These are phyloP conservation scores for Brachyalestes nurse DNA, from an alignment of 2,797 vertebrate genomes.

Conservation along the genomic window DNA sequence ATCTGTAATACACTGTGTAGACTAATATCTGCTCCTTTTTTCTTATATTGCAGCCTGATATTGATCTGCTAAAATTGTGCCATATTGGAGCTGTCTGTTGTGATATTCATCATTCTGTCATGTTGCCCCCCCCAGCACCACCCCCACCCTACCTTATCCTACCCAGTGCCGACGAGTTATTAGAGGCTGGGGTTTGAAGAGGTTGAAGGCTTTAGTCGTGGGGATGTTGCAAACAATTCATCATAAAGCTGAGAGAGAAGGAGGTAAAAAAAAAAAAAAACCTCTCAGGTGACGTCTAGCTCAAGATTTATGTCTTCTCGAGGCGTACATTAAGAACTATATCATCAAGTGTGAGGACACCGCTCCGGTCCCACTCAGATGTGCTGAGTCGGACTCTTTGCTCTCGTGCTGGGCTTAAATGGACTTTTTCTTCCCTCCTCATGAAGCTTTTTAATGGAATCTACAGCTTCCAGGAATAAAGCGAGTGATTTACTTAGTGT, in stretches of 20 bases:
- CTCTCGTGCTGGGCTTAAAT: constrained; percentile 74
- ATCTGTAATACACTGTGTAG: constrained; percentile 99
- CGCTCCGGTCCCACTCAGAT: constrained; percentile 67
- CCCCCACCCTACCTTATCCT: constrained; percentile 52
- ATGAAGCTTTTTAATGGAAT: constrained; percentile 73
- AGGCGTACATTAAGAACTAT: constrained; percentile 84
- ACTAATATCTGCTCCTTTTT: constrained; percentile 99
- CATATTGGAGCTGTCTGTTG: constrained; percentile 99
- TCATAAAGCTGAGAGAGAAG: constrained; percentile 74
- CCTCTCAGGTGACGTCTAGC: constrained; percentile 82
- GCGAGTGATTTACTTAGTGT: constrained; percentile 62
- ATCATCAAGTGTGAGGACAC: constrained; percentile 79
- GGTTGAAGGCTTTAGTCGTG: constrained; percentile 96
- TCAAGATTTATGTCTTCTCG: constrained; percentile 82
- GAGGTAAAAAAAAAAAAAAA: constrained; percentile 58
- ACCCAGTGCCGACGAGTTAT: constrained; percentile 92
- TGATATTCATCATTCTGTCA: constrained; percentile 99
- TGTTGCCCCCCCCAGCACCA: constrained; percentile 61
- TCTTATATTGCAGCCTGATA: constrained; percentile 99
- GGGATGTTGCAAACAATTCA: constrained; percentile 97
- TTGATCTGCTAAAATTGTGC: constrained; percentile 99
- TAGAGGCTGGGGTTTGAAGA: constrained; percentile 98
- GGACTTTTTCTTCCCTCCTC: constrained; percentile 66
- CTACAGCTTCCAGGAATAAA: constrained; percentile 66
- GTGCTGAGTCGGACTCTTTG: constrained; percentile 81